Evolutionary conservation across 2,888 invertebrate genomes (phyloP), one percentile per base, ranked within the genome.

Genomic region (Bedellia somnulentella): DNA sequence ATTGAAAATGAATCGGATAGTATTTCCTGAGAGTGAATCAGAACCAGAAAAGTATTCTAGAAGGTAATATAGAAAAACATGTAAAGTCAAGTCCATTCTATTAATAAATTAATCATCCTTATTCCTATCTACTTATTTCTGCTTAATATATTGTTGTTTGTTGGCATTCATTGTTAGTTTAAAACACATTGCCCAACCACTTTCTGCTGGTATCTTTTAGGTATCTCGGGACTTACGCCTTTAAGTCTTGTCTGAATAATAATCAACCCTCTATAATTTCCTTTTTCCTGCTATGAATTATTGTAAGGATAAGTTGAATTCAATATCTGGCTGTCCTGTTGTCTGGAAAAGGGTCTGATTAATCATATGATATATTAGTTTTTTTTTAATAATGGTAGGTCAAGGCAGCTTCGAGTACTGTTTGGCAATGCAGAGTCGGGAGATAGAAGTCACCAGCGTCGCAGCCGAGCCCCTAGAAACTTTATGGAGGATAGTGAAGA

Each of bases 21-120:
- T 76, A 37, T 77, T 73, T 38, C 73, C 71, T 1, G 77, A 76
- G 43, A 77, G 75, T 49, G 77, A 77, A 35, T 75, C 75, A 2
- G 77, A 77, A 36, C 67, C 73, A 29, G 77, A 77, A 40, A 77
- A 77, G 45, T 77, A 76, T 54, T 68, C 73, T n/a, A 61, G 75
- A 44, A 53, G 75, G 75, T 73, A 48, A 42, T 42, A 34, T 12
- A 28, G n/a, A n/a, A n/a, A n/a, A n/a, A n/a, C n/a, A n/a, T n/a
- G n/a, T n/a, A n/a, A n/a, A n/a, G n/a, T 18, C 5, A 8, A 16
- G 28, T 24, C 17, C 3, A 17, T 28, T 15, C 4, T 13, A 17
- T 12, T 15, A 10, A 3, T 13, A 4, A n/a, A 10, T 3, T 16
- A 9, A 10, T 12, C 8, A n/a, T 4, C 15, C 10, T 10, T 16